A percentile compares a stretch with the other conserved stretches of the same genome.
phyloP scores from a whole-genome alignment of 2,888 invertebrate species.

The Patella caerulea region DNA sequence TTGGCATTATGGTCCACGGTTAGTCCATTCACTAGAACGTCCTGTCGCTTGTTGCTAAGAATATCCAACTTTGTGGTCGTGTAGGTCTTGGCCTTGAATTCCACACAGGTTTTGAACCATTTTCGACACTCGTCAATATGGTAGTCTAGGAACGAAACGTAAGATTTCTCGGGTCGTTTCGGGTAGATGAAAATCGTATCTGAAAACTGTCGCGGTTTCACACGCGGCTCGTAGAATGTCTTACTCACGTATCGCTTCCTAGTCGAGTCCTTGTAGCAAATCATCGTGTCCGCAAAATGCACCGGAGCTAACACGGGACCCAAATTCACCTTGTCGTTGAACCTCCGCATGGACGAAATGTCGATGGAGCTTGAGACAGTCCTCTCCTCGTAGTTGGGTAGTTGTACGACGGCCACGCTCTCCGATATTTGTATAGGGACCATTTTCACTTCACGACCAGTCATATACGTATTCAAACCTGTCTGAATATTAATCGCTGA shows the following conservation, averaged over 20 bases:
- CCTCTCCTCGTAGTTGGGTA: slow-evolving; percentile 53
- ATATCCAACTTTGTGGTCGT: slow-evolving; percentile 37
- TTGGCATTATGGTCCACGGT: neutral
- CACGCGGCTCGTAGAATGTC: slow-evolving; percentile 56
- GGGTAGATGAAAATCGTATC: slow-evolving; percentile 58
- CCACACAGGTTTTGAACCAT: slow-evolving; percentile 63
- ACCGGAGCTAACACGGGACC: slow-evolving; percentile 54
- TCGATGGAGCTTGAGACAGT: slow-evolving; percentile 48
- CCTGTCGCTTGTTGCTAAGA: neutral
- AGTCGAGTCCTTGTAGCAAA: slow-evolving; percentile 53
- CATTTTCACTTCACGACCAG: slow-evolving; percentile 24
- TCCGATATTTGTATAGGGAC: slow-evolving; percentile 51
- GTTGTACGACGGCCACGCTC: slow-evolving; percentile 49
- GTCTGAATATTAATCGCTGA: neutral
- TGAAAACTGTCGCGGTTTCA: slow-evolving; percentile 53
- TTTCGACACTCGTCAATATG: slow-evolving; percentile 59
- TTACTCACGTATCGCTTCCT: slow-evolving; percentile 54
- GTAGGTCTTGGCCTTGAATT: slow-evolving; percentile 60
- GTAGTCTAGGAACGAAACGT: slow-evolving; percentile 54
- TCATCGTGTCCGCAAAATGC: slow-evolving; percentile 48
- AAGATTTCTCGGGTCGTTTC: slow-evolving; percentile 49
- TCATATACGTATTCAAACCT: slow-evolving; percentile 1
- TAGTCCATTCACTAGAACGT: neutral
- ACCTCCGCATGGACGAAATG: slow-evolving; percentile 51
- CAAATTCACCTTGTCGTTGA: slow-evolving; percentile 52